phyloP scores from a whole-genome alignment of 1,140 invertebrate genomes.

The Araneus ventricosus region DNA sequence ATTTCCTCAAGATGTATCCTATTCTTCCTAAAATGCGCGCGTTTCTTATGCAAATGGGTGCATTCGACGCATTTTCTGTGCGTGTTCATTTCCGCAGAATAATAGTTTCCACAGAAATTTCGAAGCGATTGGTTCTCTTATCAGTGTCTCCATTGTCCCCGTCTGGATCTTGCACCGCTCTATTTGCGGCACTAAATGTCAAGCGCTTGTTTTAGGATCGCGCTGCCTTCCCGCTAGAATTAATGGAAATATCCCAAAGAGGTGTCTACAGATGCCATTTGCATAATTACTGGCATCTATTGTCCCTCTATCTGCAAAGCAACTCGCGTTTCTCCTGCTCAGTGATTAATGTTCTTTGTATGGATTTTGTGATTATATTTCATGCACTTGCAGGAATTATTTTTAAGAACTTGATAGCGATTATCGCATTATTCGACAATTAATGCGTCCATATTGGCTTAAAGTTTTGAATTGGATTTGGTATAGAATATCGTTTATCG shows the following conservation, averaged over 20 bases:
- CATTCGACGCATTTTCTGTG: not conserved
- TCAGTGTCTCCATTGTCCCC: not conserved
- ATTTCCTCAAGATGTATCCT: not conserved
- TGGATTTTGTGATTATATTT: conserved; percentile 15
- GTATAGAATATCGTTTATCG: no score
- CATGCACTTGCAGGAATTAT: not conserved
- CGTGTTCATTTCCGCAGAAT: not conserved
- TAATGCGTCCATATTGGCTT: no score
- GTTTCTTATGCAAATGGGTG: not conserved
- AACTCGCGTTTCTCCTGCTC: not conserved
- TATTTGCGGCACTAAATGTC: conserved; percentile 21
- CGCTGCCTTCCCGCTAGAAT: not conserved
- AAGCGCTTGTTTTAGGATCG: not conserved
- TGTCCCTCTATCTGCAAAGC: not conserved
- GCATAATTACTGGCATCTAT: conserved; percentile 3
- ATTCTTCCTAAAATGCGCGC: not conserved
- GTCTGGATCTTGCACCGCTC: not conserved
- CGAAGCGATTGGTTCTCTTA: not conserved
- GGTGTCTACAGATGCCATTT: conserved; percentile 27
- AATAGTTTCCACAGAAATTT: not conserved
- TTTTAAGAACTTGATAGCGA: no score
- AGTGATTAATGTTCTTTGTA: not conserved
- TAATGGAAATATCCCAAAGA: conserved; percentile 1
- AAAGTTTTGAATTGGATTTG: no score
- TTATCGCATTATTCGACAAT: no score